These are phyloP conservation scores for Agrotis puta DNA, from an alignment of 2,888 invertebrate species.

Conservation along the genomic window DNA sequence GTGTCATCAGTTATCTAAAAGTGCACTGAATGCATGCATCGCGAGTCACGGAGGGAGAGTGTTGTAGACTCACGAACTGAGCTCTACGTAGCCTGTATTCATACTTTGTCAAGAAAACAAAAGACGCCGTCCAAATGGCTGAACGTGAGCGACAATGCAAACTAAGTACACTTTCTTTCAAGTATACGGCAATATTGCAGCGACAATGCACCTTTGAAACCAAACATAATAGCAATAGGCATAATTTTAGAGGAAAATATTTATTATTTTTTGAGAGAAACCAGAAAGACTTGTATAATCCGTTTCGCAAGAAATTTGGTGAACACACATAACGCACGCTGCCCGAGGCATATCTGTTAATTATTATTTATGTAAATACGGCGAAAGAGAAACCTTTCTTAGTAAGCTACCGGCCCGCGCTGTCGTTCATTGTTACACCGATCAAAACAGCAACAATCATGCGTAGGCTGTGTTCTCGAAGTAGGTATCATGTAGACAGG, in stretches of 20 bases:
- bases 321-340: conserved; percentile 58
- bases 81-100: conserved; percentile 37
- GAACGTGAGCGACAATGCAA: conserved; percentile 52
- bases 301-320: conserved; percentile 70
- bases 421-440: conserved; percentile 13
- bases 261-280: conserved; percentile 8
- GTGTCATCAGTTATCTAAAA: conserved; percentile 45
- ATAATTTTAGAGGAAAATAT: conserved; percentile 20
- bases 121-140: conserved; percentile 37
- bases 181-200: conserved; percentile 47
- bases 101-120: conserved; percentile 54
- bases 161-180: conserved; percentile 54
- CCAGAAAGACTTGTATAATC: conserved; percentile 63
- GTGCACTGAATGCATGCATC: conserved; percentile 62
- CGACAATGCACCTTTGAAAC: conserved; percentile 36
- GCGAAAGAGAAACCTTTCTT: conserved; percentile 62
- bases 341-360: conserved; percentile 64
- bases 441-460: conserved; percentile 1
- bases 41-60: conserved; percentile 64
- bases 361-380: conserved; percentile 74
- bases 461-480: not conserved
- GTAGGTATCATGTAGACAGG: not conserved
- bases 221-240: conserved; percentile 7
- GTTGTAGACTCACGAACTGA: conserved; percentile 57
- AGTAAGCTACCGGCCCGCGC: conserved; percentile 19